phyloP scores from a whole-genome alignment of 2,113 vertebrate genomes.

The Rhinogobius similis region DNA sequence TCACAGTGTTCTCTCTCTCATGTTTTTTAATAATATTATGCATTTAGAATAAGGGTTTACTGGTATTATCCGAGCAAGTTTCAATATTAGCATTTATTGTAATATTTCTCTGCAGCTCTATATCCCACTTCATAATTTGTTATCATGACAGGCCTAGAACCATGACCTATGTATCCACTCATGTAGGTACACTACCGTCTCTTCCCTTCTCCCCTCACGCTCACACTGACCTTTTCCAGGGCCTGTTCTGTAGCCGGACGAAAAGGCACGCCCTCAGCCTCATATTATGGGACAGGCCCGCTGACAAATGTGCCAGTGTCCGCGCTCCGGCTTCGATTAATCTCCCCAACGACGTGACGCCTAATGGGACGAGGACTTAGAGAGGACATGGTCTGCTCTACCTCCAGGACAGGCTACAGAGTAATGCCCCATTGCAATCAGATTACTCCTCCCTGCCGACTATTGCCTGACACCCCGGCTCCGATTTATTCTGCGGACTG shows the following conservation, averaged over 20 bases:
- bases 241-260: constrained; percentile 36
- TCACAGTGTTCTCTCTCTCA: no score
- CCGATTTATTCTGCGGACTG: constrained; percentile 42
- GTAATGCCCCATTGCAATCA: constrained; percentile 62
- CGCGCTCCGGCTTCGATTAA: constrained; percentile 62
- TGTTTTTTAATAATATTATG: no score
- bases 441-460: constrained; percentile 49
- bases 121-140: no score
- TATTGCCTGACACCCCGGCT: constrained; percentile 38
- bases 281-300: constrained; percentile 58
- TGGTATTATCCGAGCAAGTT: no score
- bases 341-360: constrained; percentile 62
- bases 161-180: no score
- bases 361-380: constrained; percentile 67
- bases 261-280: constrained; percentile 38
- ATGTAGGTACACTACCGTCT: neutral
- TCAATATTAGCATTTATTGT: no score
- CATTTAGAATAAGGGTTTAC: no score
- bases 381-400: constrained; percentile 51
- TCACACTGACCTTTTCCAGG: constrained; percentile 46
- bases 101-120: no score
- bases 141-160: no score
- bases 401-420: constrained; percentile 61
- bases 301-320: constrained; percentile 66
- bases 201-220: neutral